phyloP scores from a whole-genome alignment of 2,888 invertebrate genomes.

The Conus canariensis region DNA sequence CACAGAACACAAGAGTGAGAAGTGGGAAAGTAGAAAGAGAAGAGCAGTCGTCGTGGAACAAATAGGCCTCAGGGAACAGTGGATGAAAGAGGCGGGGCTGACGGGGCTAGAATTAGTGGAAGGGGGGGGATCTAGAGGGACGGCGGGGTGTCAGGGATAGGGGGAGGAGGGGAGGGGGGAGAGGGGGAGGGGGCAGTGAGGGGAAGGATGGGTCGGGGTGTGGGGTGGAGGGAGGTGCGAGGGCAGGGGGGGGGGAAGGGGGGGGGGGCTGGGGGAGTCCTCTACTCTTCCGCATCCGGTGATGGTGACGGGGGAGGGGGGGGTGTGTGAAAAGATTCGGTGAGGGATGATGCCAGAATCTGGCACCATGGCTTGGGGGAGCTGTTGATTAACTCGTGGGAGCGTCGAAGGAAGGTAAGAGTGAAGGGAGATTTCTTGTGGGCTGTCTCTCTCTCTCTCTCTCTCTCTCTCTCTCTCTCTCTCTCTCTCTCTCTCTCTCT shows the following conservation, averaged over 20 bases:
- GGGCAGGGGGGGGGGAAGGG: no score
- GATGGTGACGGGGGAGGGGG: no score
- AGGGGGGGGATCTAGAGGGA: constrained; percentile 8
- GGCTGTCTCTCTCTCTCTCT: not conserved
- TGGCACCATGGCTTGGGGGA: no score
- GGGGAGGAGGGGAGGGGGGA: not conserved
- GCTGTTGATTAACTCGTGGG: no score
- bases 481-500: no score
- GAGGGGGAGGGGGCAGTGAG: not conserved
- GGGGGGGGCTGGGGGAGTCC: no score
- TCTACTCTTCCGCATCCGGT: not conserved
- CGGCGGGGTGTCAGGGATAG: not conserved
- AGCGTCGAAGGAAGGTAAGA: no score
- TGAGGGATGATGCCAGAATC: no score
- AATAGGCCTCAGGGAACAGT: not conserved
- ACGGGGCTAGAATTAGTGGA: not conserved
- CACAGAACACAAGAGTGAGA: no score
- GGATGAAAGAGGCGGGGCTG: no score
- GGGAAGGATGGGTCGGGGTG: not conserved
- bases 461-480: no score
- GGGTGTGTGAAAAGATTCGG: not conserved
- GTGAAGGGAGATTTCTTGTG: not conserved
- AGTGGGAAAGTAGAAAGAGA: not conserved
- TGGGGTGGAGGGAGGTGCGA: not conserved
- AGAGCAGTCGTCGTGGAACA: not conserved